Evolutionary conservation across 2,888 invertebrate species (phyloP).

Genomic region (Dinocampus coccinellae): DNA sequence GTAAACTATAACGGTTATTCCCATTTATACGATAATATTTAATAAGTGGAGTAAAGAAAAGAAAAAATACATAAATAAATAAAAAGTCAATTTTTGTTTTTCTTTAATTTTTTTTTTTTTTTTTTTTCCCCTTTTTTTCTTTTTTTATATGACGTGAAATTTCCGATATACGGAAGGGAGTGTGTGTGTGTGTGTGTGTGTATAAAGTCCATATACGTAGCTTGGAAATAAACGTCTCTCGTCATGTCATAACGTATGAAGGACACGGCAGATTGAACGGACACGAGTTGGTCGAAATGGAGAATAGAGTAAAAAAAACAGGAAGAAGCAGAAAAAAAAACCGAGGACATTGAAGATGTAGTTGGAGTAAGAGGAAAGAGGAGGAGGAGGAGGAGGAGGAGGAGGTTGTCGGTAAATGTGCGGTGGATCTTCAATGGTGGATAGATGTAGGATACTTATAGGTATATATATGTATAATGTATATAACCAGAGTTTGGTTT

Average conservation of each 20-base stretch:
- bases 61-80: background rate
- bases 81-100: background rate
- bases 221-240: slow-evolving; percentile 31
- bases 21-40: background rate
- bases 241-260: slow-evolving; percentile 19
- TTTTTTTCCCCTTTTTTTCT: background rate
- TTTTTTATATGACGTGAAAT: background rate
- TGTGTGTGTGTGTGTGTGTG: too few relatives aligned
- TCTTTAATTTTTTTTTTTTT: background rate
- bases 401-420: background rate
- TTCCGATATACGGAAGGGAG: background rate
- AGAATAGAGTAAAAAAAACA: background rate
- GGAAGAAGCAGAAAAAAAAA: background rate
- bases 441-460: slow-evolving; percentile 30
- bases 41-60: background rate
- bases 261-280: background rate
- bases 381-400: background rate
- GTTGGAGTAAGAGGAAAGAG: background rate
- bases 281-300: background rate
- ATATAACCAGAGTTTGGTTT: background rate
- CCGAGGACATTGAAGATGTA: background rate
- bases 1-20: background rate
- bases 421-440: background rate
- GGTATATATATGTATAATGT: background rate
- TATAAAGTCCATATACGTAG: slow-evolving; percentile 4